Base-by-base conservation (phyloP, 2,113 vertebrate species). In the Oryzias woworae region DNA sequence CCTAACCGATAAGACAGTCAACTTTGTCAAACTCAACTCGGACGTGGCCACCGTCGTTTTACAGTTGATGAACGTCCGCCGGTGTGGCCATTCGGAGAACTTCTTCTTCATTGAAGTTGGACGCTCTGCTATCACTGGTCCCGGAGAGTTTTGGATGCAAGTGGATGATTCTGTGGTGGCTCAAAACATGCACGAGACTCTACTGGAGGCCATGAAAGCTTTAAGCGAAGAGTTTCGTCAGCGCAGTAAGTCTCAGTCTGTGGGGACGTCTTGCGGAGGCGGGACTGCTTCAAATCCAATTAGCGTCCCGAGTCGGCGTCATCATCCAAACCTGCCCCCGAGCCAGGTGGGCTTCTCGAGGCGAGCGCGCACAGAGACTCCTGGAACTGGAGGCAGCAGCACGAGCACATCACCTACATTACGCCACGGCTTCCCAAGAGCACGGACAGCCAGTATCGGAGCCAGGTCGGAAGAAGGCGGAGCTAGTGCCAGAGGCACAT, bases 81-180 rank as follows among this genome's bases (percentile, higher is more conserved):
- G 90, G 51, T 95, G 94, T 4, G 92, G 93, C 20, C 94, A 94
- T 58, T 91, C 93, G 0, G 93, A 94, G 75, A 92, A 94, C 45
- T 94, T 92, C 62, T 96, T 95, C 81, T 95, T 95, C 74, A 93
- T 94, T 26, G 94, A 95, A 76, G 93, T 95, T 20, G 91, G 94
- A 4, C 90, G 89, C 23, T 95, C 89, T 0, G 94, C 91, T 0
- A 89, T 93, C 42, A 94, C 89, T 0, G 92, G 94, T 0, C 93
- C 93, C 0, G 89, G 93, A 43, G 93, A 94, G 86, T 92, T 95
- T 76, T 95, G 93, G 93, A 93, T 95, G 92, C 92, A 94, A 81
- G 93, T 93, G n/a, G 93, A 93, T 0, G 92, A 95, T 66, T 88
- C 91, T 0, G 89, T 92, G 42, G 92, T 94, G 58, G 93, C 93